Conservation (phyloP, 2,113 vertebrate species). For the Xiphophorus maculatus region DNA sequence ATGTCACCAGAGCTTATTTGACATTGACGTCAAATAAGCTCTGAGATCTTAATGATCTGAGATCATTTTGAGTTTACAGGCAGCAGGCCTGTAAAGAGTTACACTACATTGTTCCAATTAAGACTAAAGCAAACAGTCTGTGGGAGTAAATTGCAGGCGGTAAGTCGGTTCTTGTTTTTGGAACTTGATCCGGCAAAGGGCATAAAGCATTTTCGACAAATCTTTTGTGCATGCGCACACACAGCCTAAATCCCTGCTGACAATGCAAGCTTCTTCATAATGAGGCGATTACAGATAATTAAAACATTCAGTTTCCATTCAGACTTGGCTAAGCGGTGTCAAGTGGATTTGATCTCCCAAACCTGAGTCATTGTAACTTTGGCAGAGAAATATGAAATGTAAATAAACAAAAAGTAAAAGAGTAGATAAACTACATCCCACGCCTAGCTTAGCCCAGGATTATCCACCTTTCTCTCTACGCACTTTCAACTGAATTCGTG, state of each 20-base stretch:
- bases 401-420: too few relatives aligned
- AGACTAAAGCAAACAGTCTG: conserved; percentile 5
- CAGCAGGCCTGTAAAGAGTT: conserved; percentile 5
- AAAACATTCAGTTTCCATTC: conserved; percentile 1
- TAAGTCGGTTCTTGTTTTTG: background rate
- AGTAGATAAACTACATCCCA: background rate
- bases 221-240: background rate
- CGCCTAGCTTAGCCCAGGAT: background rate
- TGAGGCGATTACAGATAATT: too few relatives aligned
- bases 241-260: background rate
- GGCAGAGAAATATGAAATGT: too few relatives aligned
- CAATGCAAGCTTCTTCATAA: background rate
- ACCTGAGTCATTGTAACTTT: background rate
- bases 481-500: background rate
- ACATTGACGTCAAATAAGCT: too few relatives aligned
- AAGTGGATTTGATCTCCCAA: background rate
- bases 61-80: background rate
- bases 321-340: too few relatives aligned
- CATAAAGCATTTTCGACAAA: background rate
- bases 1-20: too few relatives aligned
- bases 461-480: background rate
- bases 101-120: conserved; percentile 1
- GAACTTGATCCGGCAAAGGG: background rate
- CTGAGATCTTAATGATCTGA: background rate
- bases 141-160: background rate